A percentile compares a stretch with the other conserved stretches of the same genome.
Conservation (phyloP, 1,140 invertebrate genomes). For the Calephelis nemesis region DNA sequence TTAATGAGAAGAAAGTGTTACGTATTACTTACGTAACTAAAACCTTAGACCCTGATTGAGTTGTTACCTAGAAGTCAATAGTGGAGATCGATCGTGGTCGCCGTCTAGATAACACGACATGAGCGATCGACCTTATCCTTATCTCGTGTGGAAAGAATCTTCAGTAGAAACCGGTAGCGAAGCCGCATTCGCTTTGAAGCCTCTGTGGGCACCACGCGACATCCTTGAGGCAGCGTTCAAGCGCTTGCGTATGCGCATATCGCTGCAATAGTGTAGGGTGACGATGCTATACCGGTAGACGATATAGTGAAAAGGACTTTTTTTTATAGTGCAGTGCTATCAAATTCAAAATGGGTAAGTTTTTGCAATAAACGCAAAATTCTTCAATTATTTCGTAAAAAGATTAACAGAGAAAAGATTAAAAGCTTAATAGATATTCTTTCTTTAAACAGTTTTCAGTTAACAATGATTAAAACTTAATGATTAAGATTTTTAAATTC, state of each 20-base stretch:
- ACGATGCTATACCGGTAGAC: constrained; percentile 63
- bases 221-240: constrained; percentile 52
- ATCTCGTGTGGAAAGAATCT: constrained; percentile 68
- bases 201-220: constrained; percentile 65
- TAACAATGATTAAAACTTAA: no score
- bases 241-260: constrained; percentile 50
- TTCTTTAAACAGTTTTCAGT: not conserved
- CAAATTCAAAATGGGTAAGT: constrained; percentile 62
- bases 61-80: constrained; percentile 34
- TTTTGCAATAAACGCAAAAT: not conserved
- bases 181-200: constrained; percentile 69
- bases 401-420: not conserved
- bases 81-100: constrained; percentile 66
- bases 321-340: constrained; percentile 63
- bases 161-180: constrained; percentile 48
- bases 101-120: constrained; percentile 69
- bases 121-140: constrained; percentile 71
- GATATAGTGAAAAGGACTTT: constrained; percentile 52
- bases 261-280: constrained; percentile 41
- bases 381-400: no score
- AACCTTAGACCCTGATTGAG: constrained; percentile 12
- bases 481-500: no score
- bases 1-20: not conserved
- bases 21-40: constrained; percentile 39
- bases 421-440: not conserved